Percentiles rank a stretch among this genome's conserved stretches.
Evolutionary conservation across 1,140 invertebrate species (phyloP).

Genomic region (Hyphantria cunea): DNA sequence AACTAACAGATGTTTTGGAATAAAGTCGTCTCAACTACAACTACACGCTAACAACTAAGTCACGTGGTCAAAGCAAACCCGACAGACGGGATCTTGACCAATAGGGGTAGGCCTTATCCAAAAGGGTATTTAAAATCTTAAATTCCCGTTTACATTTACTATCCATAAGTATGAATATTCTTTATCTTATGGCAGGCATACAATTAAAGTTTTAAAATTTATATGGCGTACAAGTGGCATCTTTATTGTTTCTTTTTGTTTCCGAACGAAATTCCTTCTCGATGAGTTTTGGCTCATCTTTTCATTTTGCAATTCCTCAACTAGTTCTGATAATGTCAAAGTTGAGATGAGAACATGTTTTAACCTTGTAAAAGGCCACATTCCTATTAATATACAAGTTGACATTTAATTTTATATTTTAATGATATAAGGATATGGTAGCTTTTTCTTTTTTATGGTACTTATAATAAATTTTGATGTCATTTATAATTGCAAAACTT

Average conservation of each 20-base stretch:
- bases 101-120: no score
- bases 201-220: no score
- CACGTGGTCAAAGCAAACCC: no score
- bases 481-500: background rate
- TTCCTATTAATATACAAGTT: conserved; percentile 26
- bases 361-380: conserved; percentile 52
- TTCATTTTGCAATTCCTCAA: conserved; percentile 40
- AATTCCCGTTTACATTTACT: no score
- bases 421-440: background rate
- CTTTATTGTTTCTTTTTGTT: background rate
- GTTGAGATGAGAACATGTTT: conserved; percentile 42
- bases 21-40: no score
- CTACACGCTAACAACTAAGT: no score
- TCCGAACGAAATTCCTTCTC: conserved; percentile 1
- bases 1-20: no score
- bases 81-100: no score
- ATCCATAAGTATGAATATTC: no score
- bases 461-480: background rate
- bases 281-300: conserved; percentile 23
- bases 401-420: conserved; percentile 26
- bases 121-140: no score
- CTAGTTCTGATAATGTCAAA: conserved; percentile 53
- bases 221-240: no score
- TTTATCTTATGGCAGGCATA: no score
- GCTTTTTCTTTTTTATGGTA: conserved; percentile 9